Conservation (phyloP, 2,888 invertebrate genomes). For the Abrostola triplasia region DNA sequence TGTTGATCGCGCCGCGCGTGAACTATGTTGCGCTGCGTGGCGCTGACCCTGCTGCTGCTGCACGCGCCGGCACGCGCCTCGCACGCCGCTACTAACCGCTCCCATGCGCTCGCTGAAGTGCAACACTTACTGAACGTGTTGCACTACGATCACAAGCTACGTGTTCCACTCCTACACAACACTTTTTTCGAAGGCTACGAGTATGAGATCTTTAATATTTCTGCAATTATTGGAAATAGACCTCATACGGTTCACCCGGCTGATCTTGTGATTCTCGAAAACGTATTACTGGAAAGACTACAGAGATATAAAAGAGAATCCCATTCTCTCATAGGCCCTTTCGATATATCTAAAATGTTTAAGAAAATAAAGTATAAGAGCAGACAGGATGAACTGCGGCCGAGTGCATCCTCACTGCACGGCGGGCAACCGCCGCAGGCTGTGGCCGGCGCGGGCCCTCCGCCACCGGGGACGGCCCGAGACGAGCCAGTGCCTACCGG, state of each 20-base stretch:
- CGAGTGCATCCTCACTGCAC: constrained; percentile 65
- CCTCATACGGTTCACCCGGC: not conserved
- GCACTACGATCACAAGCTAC: constrained; percentile 11
- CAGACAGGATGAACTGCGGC: constrained; percentile 44
- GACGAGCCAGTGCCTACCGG: not conserved
- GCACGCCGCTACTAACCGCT: constrained; percentile 5
- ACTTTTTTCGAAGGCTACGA: constrained; percentile 19
- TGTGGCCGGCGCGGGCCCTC: not conserved
- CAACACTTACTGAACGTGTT: constrained; percentile 10
- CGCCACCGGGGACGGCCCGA: not conserved
- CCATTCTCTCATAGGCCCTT: constrained; percentile 75
- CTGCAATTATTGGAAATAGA: constrained; percentile 12
- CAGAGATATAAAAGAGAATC: constrained; percentile 61
- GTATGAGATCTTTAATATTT: constrained; percentile 32
- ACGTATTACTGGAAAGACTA: constrained; percentile 11
- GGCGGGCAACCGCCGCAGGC: constrained; percentile 17
- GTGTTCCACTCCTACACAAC: not conserved
- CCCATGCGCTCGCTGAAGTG: constrained; percentile 5
- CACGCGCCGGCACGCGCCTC: constrained; percentile 7
- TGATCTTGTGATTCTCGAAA: constrained; percentile 23
- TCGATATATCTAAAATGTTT: constrained; percentile 76
- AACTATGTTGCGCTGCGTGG: constrained; percentile 21
- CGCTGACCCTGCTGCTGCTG: constrained; percentile 32
- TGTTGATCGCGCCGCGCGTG: constrained; percentile 10
- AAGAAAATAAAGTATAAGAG: constrained; percentile 64